A percentile compares a stretch with the other conserved stretches of the same genome.
Evolutionary conservation across 2,888 invertebrate genomes (phyloP).

Genomic region (Lepidochrysops patricia): DNA sequence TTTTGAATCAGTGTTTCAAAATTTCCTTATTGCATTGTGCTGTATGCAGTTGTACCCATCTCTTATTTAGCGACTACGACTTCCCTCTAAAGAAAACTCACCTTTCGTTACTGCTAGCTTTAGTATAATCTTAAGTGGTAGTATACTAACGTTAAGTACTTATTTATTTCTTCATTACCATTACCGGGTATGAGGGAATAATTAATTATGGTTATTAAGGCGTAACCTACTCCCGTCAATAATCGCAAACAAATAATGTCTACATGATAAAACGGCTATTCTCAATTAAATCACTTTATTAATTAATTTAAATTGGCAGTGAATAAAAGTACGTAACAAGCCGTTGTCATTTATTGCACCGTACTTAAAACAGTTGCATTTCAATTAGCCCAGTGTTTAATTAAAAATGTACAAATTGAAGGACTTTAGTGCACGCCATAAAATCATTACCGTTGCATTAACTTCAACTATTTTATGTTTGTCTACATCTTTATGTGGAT

Average conservation of each 20-base stretch:
- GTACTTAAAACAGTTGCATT: conserved; percentile 10
- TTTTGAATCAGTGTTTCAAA: too few species aligned
- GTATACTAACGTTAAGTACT: too few species aligned
- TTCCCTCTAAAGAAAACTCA: too few species aligned
- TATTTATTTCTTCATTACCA: too few species aligned
- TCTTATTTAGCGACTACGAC: too few species aligned
- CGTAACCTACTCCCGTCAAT: too few species aligned
- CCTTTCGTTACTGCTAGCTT: too few species aligned
- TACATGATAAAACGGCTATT: not conserved
- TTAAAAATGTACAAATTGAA: conserved; percentile 12
- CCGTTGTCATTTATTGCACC: conserved; percentile 9
- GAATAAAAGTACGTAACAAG: conserved; percentile 10
- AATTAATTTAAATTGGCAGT: not conserved
- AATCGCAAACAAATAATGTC: not conserved
- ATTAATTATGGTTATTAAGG: too few species aligned
- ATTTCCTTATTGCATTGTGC: too few species aligned
- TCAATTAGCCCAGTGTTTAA: conserved; percentile 10
- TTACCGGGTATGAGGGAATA: too few species aligned
- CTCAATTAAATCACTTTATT: not conserved
- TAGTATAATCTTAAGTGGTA: too few species aligned
- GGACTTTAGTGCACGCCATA: conserved; percentile 6
- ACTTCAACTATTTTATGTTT: not conserved
- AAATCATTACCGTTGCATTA: not conserved
- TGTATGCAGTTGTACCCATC: too few species aligned
- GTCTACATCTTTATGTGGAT: not conserved